Evolutionary conservation across 2,888 invertebrate genomes (phyloP).

Genomic region (Julus scanicus): DNA sequence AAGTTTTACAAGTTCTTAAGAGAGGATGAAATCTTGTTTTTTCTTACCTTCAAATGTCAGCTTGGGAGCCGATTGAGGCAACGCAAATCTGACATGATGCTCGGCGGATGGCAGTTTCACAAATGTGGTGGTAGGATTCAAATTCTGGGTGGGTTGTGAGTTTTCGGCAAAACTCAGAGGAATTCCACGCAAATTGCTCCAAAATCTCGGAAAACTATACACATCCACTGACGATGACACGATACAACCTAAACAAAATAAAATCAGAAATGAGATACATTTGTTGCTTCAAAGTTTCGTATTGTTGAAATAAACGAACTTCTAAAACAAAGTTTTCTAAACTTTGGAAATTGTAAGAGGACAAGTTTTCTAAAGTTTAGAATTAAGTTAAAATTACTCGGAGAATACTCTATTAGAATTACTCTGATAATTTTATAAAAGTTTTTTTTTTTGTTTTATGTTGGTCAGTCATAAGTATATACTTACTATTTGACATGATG

Average conservation of each 20-base stretch:
- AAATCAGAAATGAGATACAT: not conserved
- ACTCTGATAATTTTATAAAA: too few relatives aligned
- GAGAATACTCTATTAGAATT: too few relatives aligned
- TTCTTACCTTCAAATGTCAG: constrained; percentile 54
- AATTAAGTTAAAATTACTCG: too few relatives aligned
- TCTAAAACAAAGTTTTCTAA: too few relatives aligned
- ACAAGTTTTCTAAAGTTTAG: too few relatives aligned
- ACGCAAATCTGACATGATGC: constrained; percentile 54
- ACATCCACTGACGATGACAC: constrained; percentile 17
- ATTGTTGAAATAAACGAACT: too few relatives aligned
- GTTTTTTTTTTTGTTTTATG: not conserved
- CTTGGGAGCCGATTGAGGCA: constrained; percentile 52
- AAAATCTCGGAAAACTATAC: not conserved
- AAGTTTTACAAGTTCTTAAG: too few relatives aligned
- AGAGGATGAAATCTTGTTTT: not conserved
- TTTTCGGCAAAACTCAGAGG: not conserved
- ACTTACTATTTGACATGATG: constrained; percentile 2
- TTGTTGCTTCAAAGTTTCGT: too few relatives aligned
- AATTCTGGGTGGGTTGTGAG: not conserved
- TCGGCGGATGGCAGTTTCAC: constrained; percentile 53
- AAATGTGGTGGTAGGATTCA: not conserved
- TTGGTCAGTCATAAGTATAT: not conserved
- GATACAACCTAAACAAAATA: not conserved
- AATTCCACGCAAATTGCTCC: not conserved
- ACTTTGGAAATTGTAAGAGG: too few relatives aligned